These are phyloP conservation scores for Belgica antarctica DNA, from an alignment of 2,888 invertebrate genomes.

Conservation along the genomic window DNA sequence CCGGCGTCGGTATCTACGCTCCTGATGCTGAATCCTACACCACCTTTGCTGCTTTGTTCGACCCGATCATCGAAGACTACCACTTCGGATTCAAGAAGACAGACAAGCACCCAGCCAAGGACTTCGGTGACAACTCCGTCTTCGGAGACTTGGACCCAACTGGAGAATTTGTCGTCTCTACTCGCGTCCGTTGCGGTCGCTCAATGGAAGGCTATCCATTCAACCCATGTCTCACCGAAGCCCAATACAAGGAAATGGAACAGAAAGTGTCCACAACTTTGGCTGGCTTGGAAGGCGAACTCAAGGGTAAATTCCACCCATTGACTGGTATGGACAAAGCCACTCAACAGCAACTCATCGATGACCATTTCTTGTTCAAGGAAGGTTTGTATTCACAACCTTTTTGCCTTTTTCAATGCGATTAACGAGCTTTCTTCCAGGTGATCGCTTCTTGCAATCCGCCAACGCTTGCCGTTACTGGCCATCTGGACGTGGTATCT, in stretches of 20 bases:
- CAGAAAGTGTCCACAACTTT: conserved; percentile 80
- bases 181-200: conserved; percentile 94
- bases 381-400: conserved; percentile 65
- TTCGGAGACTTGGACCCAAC: conserved; percentile 91
- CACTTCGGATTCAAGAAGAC: conserved; percentile 92
- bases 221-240: conserved; percentile 93
- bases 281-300: conserved; percentile 79
- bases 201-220: conserved; percentile 93
- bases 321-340: conserved; percentile 95
- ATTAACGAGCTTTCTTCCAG: neutral
- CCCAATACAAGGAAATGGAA: conserved; percentile 97
- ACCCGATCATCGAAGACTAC: conserved; percentile 97
- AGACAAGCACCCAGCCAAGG: conserved; percentile 89
- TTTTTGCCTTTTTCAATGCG: neutral
- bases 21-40: conserved; percentile 95
- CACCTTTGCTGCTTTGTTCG: conserved; percentile 87
- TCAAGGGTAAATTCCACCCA: conserved; percentile 93
- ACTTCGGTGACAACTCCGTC: conserved; percentile 89
- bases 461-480: conserved; percentile 96
- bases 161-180: conserved; percentile 88
- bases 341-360: conserved; percentile 92
- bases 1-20: conserved; percentile 95
- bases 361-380: conserved; percentile 98
- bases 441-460: conserved; percentile 73
- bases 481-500: conserved; percentile 97